These are phyloP conservation scores for Dermatemys mawii DNA, from an alignment of 2,113 vertebrate genomes.

Conservation along the genomic window DNA sequence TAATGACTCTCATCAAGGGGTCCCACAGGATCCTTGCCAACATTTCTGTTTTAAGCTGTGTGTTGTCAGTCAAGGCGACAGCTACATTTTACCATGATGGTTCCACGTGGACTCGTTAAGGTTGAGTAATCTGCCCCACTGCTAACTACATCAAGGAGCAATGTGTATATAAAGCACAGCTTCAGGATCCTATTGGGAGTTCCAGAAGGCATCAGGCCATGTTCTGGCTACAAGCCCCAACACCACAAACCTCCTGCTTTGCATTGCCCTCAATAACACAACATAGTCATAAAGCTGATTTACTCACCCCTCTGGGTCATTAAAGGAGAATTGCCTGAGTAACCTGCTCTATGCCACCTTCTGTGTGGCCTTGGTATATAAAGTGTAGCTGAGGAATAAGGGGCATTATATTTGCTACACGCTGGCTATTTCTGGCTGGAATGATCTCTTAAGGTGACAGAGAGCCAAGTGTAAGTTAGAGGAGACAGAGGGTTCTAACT, in stretches of 20 bases:
- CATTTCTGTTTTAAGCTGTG: not conserved
- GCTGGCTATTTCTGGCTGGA: not conserved
- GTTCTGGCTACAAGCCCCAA: not conserved
- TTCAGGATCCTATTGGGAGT: not conserved
- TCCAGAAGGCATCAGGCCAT: not conserved
- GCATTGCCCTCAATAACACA: not conserved
- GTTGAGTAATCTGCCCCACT: not conserved
- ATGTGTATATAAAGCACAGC: not conserved
- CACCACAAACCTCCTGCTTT: not conserved
- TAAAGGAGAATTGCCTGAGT: not conserved
- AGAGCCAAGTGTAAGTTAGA: not conserved
- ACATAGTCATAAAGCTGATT: not conserved
- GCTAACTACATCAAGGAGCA: not conserved
- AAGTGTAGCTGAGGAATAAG: not conserved
- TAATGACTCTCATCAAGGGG: slow-evolving; percentile 1
- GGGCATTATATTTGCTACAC: not conserved
- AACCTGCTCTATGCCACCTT: not conserved
- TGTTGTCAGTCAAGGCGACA: not conserved
- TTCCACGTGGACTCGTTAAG: accelerated
- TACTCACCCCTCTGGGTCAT: not conserved
- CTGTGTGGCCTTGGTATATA: not conserved
- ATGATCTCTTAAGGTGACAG: not conserved
- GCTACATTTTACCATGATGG: not conserved
- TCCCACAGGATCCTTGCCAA: not conserved
- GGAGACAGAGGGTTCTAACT: not conserved